Conservation (phyloP, 2,888 invertebrate genomes). For the Volucella inanis region DNA sequence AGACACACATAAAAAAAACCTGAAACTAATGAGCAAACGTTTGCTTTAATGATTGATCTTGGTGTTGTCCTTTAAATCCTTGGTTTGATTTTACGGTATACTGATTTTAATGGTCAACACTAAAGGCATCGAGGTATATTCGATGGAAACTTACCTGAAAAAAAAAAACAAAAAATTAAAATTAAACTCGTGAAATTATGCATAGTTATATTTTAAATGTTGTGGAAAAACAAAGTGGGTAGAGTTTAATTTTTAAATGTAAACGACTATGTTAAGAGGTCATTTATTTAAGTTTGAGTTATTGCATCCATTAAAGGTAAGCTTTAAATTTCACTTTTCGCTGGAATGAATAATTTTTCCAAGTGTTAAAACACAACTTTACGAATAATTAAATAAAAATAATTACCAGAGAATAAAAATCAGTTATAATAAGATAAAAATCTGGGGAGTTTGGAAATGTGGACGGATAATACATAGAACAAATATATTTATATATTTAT, state of each 20-base stretch:
- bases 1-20: neutral
- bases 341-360: neutral
- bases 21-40: slow-evolving; percentile 6
- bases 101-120: slow-evolving; percentile 19
- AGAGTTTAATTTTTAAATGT: neutral
- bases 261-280: neutral
- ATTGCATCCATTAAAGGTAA: neutral
- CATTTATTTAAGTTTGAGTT: slow-evolving; percentile 4
- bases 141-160: slow-evolving; percentile 45
- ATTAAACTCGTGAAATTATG: slow-evolving; percentile 20
- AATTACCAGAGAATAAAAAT: too few species aligned
- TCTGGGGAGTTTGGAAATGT: too few species aligned
- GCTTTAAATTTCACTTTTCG: slow-evolving; percentile 10
- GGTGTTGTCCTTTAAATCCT: slow-evolving; percentile 10
- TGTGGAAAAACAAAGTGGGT: neutral
- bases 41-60: slow-evolving; percentile 9
- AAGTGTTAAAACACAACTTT: too few species aligned
- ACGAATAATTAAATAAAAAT: too few species aligned
- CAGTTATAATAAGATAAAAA: too few species aligned
- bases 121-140: neutral
- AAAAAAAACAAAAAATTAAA: neutral
- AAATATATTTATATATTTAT: too few species aligned
- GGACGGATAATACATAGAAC: too few species aligned
- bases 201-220: neutral
- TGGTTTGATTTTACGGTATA: slow-evolving; percentile 18